These are phyloP conservation scores for Protonibea diacanthus DNA, from an alignment of 2,797 vertebrate genomes.

Conservation along the genomic window DNA sequence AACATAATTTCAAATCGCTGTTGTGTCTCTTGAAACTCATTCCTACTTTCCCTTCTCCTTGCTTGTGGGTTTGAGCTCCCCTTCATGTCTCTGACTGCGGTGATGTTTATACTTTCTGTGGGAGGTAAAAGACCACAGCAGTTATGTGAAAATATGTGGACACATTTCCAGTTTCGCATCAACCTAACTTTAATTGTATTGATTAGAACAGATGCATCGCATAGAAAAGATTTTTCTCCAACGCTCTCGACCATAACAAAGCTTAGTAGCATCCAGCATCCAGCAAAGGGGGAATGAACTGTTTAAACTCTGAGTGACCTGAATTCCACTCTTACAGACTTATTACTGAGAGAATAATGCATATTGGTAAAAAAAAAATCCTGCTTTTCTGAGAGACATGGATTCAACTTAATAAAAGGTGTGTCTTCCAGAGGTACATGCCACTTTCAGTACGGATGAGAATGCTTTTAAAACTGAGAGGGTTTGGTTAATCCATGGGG, in stretches of 20 bases:
- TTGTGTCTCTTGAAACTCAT: constrained; percentile 3
- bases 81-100: background rate
- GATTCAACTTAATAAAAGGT: constrained; percentile 55
- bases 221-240: background rate
- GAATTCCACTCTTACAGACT: background rate
- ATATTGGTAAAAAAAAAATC: constrained; percentile 18
- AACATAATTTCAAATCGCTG: background rate
- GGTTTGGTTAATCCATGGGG: constrained; percentile 78
- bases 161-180: background rate
- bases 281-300: background rate
- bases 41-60: background rate
- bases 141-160: constrained; percentile 17
- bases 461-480: constrained; percentile 82
- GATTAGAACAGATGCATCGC: background rate
- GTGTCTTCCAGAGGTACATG: constrained; percentile 59
- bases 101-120: constrained; percentile 9
- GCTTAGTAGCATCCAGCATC: background rate
- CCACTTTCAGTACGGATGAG: constrained; percentile 66
- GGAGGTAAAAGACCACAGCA: constrained; percentile 9
- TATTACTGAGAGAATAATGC: constrained; percentile 23
- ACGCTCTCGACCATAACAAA: background rate
- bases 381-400: constrained; percentile 33
- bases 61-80: background rate
- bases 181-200: background rate
- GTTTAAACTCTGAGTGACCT: constrained; percentile 31